These are phyloP conservation scores for Cairina moschata DNA, from an alignment of 2,113 vertebrate species.

Conservation along the genomic window DNA sequence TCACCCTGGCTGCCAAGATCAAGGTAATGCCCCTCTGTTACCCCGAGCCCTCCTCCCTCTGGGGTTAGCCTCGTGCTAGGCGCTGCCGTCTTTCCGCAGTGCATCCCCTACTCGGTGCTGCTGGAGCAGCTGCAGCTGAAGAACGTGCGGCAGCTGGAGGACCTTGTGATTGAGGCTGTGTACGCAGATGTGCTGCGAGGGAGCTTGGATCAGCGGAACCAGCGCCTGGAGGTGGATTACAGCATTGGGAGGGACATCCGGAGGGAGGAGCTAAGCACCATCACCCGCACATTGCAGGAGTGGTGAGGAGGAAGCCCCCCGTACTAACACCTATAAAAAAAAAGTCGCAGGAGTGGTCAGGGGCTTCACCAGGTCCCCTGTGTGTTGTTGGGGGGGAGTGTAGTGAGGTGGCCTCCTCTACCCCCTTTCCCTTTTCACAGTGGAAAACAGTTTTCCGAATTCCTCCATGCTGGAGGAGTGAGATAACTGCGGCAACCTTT, in stretches of 20 bases:
- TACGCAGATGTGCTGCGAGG: constrained; percentile 81
- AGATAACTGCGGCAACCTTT: rapidly evolving
- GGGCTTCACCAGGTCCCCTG: background rate
- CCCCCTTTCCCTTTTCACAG: background rate
- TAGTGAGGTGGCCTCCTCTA: rapidly evolving
- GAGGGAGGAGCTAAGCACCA: constrained; percentile 93
- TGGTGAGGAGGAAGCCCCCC: constrained; percentile 82
- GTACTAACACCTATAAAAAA: background rate
- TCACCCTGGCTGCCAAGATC: constrained; percentile 94
- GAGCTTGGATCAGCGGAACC: constrained; percentile 82
- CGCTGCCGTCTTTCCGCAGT: constrained; percentile 41
- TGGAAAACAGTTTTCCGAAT: background rate
- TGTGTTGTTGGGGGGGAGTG: background rate
- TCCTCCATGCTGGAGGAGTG: background rate
- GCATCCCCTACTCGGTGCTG: constrained; percentile 82
- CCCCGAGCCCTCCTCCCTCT: background rate
- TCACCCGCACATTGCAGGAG: constrained; percentile 93
- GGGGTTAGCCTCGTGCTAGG: background rate
- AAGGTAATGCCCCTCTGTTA: constrained; percentile 79
- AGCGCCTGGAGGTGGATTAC: constrained; percentile 90
- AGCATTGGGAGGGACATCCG: constrained; percentile 95
- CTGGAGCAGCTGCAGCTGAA: constrained; percentile 79
- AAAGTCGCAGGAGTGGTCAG: background rate
- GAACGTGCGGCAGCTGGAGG: constrained; percentile 81
- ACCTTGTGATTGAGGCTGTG: constrained; percentile 81